A percentile compares a stretch with the other conserved stretches of the same genome.
These are phyloP conservation scores for Elephantulus edwardii DNA, from an alignment of 2,113 vertebrate species.

Conservation along the genomic window DNA sequence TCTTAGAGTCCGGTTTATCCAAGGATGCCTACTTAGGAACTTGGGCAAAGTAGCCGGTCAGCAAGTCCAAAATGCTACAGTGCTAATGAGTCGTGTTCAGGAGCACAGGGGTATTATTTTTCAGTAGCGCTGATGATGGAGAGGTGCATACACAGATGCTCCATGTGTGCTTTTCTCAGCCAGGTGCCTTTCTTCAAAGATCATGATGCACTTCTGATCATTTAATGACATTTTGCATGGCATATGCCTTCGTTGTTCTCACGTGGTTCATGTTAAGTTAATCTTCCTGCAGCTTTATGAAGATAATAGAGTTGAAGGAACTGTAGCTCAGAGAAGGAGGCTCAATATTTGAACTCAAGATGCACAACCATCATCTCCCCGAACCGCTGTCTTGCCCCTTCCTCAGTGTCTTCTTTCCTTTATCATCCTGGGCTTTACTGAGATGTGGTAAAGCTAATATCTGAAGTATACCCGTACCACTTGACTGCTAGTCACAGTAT, in stretches of 20 bases:
- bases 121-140: neutral
- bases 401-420: neutral
- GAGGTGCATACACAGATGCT: neutral
- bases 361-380: neutral
- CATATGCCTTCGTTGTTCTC: neutral
- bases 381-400: neutral
- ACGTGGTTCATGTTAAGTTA: neutral
- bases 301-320: neutral
- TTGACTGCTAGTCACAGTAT: neutral
- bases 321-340: neutral
- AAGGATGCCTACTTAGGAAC: neutral
- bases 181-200: slow-evolving; percentile 12
- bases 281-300: neutral
- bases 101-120: neutral
- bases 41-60: neutral
- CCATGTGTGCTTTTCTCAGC: neutral
- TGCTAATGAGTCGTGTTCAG: neutral
- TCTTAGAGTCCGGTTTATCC: neutral
- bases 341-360: slow-evolving; percentile 2
- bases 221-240: neutral
- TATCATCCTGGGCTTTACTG: slow-evolving; percentile 39
- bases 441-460: neutral
- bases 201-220: neutral
- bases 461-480: neutral
- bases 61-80: no score